Evolutionary conservation across 2,797 vertebrate species (phyloP), one percentile per base, ranked within the genome.

Genomic region (Notoglanidium macrostoma): DNA sequence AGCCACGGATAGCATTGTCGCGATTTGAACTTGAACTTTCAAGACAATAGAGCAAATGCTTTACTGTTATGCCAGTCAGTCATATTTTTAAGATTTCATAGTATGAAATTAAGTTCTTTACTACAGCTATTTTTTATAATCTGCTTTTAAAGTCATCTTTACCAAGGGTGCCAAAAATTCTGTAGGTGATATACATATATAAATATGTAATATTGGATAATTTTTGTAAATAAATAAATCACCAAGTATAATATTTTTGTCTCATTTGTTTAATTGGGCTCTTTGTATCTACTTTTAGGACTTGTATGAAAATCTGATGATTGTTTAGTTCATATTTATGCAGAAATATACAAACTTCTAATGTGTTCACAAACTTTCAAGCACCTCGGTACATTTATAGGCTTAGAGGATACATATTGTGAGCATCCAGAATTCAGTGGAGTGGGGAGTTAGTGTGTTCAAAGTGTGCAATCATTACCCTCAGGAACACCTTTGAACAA

Each of bases 401-500:
- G 44, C 15, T 74, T 74, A n/a, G 46, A 26, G 12, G 72, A 49
- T 74, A 51, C 5, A 74, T 49, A 54, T 54, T 49, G 44, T 51
- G 26, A 51, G 44, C 46, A 6, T 46, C 26, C 72, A n/a, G 26
- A 74, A 49, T n/a, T 74, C 44, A 74, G 72, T 74, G 26, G 46
- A 49, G 44, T 51, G 19, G 68, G 35, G 35, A 1, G 68, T 74
- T 23, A 7, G 70, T 5, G 70, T 73, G 44, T 73, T 73, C 21
- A 73, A 74, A 11, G 26, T 74, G 72, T 74, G 72, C 44, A 74
- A 15, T 74, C 46, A 74, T 74, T 74, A 74, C 72, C 46, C 72
- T 74, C 44, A 74, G 44, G 72, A 74, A 49, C 26, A 74, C 46
- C 44, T 74, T 74, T 84, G 87, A 76, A 91, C 85, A 68, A 49